Conservation (phyloP, 2,888 invertebrate species). For the Neoitamus cyanurus region DNA sequence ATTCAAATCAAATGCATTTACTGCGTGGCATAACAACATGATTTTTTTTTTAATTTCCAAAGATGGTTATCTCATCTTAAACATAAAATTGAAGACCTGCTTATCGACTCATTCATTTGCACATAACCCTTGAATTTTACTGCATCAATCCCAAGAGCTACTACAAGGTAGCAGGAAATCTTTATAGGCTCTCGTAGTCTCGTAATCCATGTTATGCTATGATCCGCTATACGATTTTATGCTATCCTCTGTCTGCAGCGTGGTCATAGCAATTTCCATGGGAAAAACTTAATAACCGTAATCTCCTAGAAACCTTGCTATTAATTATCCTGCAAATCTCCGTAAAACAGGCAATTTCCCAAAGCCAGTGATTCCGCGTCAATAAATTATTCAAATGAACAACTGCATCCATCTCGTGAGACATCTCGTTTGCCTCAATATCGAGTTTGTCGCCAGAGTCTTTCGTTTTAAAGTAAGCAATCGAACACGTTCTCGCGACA, state of each 20-base stretch:
- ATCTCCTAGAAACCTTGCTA: background rate
- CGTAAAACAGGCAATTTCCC: background rate
- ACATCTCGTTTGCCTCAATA: background rate
- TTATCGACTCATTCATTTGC: background rate
- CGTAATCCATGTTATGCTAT: background rate
- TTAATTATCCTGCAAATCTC: background rate
- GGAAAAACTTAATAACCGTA: background rate
- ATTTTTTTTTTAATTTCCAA: too few species aligned
- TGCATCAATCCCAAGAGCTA: background rate
- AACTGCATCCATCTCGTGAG: background rate
- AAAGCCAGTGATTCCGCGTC: background rate
- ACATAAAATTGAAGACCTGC: background rate
- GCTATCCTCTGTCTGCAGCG: background rate
- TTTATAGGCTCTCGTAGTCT: background rate
- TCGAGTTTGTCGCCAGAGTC: background rate
- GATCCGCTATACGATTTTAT: background rate
- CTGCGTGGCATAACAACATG: too few species aligned
- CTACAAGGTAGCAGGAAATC: background rate
- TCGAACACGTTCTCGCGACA: background rate
- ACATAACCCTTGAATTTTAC: background rate
- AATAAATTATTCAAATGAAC: constrained; percentile 6
- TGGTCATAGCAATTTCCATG: background rate
- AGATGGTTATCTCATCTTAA: too few species aligned
- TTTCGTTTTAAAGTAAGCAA: background rate
- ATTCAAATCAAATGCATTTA: too few species aligned